Conservation (phyloP, 2,888 invertebrate species). For the Nomada goodeniana region DNA sequence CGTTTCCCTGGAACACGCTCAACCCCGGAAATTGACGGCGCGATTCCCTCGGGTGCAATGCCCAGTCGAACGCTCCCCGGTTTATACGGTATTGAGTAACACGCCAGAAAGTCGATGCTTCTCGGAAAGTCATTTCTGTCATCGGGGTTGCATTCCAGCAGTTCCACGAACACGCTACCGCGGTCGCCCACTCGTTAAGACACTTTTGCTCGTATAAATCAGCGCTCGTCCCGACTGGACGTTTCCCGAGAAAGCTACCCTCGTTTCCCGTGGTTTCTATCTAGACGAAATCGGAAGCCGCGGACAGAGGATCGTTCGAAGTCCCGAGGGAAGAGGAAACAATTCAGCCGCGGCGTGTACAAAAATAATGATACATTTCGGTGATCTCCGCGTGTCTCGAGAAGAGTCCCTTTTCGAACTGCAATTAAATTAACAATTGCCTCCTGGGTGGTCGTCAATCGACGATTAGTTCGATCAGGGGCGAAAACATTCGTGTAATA, state of each 20-base stretch:
- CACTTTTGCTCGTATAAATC: constrained; percentile 44
- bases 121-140: constrained; percentile 64
- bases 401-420: no score
- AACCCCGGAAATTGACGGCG: constrained; percentile 45
- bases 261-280: constrained; percentile 15
- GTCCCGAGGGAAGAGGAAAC: no score
- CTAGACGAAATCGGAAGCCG: background rate
- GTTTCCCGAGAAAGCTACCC: constrained; percentile 11
- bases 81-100: constrained; percentile 61
- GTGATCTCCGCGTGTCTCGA: no score
- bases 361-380: no score
- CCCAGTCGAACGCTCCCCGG: constrained; percentile 34
- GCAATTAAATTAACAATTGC: no score
- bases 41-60: constrained; percentile 67
- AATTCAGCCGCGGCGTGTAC: no score
- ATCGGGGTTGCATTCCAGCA: constrained; percentile 30
- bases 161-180: constrained; percentile 40
- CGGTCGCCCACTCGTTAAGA: constrained; percentile 17
- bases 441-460: no score
- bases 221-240: constrained; percentile 11
- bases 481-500: constrained; percentile 18
- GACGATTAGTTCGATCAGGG: constrained; percentile 8
- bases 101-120: constrained; percentile 49
- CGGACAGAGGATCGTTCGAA: background rate
- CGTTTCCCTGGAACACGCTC: constrained; percentile 25